Base-by-base conservation (phyloP, 2,113 vertebrate genomes). In the Choloepus hoffmanni region DNA sequence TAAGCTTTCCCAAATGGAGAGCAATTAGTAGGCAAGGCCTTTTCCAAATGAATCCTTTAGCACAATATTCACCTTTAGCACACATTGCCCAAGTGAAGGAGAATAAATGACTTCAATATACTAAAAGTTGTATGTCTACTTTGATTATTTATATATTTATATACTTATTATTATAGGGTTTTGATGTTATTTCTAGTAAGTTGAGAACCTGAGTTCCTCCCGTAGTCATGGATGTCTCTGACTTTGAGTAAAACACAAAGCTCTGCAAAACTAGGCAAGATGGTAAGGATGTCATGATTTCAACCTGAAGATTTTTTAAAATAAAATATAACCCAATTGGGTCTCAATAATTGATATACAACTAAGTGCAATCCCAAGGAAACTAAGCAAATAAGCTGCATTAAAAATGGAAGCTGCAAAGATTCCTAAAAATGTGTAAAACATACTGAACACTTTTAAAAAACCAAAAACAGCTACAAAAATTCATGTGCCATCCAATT, bases 261-360 rank as follows among this genome's bases (percentile, higher is more conserved):
- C 15, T 58, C 2, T 81, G 33, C 45, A 65, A 60, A 74, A 40
- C 9, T 24, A 79, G 62, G 36, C 21, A 74, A 92, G 16, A 50
- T 10, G 16, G 7, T 63, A 11, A 92, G 77, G 81, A 43, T 23
- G 21, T n/a, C 30, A 74, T 28, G 16, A 50, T 53, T 58, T 63
- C 83, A 68, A 82, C 74, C 18, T 4, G 33, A 95, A 82, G 13
- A 50, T 12, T 72, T 63, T 96, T 74, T 60, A 84, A 83, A 76
- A 76, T 74, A 36, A 79, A 72, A 79, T 55, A 28, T 0, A 70
- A 33, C n/a, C 3, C 43, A 48, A 50, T 15, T 36, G 19, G 45
- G 28, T 0, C 14, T n/a, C n/a, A n/a, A 40, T 62, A 68, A 76
- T 28, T 79, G 55, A 76, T 13, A 70, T 9, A 6, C 36, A 90